Base-by-base conservation (phyloP, 2,888 invertebrate species). In the Agonopterix arenella region DNA sequence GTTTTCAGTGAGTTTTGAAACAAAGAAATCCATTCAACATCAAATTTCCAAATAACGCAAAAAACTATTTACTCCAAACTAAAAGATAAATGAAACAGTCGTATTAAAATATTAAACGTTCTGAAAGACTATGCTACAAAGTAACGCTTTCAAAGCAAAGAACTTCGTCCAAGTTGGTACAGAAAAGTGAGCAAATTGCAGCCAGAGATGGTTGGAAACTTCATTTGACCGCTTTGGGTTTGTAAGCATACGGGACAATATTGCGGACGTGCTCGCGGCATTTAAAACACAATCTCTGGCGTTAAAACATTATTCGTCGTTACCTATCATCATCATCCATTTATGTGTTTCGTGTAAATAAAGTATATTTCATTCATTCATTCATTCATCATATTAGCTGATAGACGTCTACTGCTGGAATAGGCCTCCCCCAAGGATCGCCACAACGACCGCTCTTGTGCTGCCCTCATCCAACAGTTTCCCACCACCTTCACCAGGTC, bases 181-280 rank as follows among this genome's bases (percentile, higher is more conserved):
- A 10, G 49, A 60, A 56, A 61, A 60, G 61, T 61, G 59, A 57
- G 60, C 57, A 58, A 62, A 70, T 66, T 60, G 62, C 59, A 57
- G 45, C 45, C 47, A 48, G 51, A 42, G 52, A 58, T 58, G 60
- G 57, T 63, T 28, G 52, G 50, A 44, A 68, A 70, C 62, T 73
- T 62, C 60, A 61, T 68, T 66, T 62, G 63, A 67, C 67, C 66
- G 61, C 56, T 67, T 68, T 62, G 43, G 48, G 37, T n/a, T 51
- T 52, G 47, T 1, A 62, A 62, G 68, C 48, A 64, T 53, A 71
- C 57, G 60, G 51, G n/a, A 3, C 0, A 4, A 7, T 28, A 45
- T 45, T 50, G 18, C 37, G 37, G 9, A 2, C 7, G 13, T 13
- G 13, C 43, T 11, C n/a, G 40, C 18, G 18, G 18, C 18, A 4